Evolutionary conservation across 2,113 vertebrate genomes (phyloP).

Genomic region (Prunella himalayana): DNA sequence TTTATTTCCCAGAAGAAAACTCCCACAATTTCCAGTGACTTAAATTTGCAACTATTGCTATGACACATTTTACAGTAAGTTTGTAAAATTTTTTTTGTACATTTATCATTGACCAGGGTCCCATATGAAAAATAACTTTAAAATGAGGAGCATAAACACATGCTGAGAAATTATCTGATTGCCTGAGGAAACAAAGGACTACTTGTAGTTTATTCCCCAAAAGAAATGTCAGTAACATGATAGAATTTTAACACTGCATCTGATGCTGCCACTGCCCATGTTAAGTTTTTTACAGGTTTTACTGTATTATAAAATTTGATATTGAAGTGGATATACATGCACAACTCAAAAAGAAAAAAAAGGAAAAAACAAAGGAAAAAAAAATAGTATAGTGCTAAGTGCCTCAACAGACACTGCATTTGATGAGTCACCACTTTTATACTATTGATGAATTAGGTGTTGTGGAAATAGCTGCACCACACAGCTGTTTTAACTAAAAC

Average conservation of each 20-base stretch:
- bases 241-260: background rate
- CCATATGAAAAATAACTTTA: background rate
- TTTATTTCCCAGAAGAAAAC: background rate
- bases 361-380: too few relatives aligned
- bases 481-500: background rate
- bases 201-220: background rate
- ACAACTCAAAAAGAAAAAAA: background rate
- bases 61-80: background rate
- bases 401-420: background rate
- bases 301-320: background rate
- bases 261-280: background rate
- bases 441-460: background rate
- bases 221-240: background rate
- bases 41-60: background rate
- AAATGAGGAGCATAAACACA: background rate
- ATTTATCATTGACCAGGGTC: background rate
- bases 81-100: background rate
- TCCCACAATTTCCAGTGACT: background rate
- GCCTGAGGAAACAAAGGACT: background rate
- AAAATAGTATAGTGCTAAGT: background rate
- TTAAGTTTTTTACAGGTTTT: background rate
- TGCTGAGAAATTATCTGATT: background rate
- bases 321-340: background rate
- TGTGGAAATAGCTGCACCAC: background rate
- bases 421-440: background rate